phyloP scores from a whole-genome alignment of 1,140 invertebrate genomes.

The Ooceraea biroi region DNA sequence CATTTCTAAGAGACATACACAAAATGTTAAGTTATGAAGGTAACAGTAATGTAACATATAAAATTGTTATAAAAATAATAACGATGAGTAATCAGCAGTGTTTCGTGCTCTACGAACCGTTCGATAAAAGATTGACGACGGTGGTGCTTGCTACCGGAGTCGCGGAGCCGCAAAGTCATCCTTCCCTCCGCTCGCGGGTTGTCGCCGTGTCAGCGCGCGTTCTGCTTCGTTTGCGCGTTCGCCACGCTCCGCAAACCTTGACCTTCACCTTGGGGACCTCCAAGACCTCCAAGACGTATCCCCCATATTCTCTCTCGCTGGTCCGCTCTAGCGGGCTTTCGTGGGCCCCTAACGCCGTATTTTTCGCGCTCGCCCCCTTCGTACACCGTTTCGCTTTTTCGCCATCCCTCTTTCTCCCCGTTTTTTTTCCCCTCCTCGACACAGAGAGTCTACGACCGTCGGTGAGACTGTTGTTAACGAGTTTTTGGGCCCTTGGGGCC shows the following conservation, averaged over 20 bases:
- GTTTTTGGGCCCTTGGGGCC: slow-evolving; percentile 75
- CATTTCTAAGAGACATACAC: too few species aligned
- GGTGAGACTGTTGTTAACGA: slow-evolving; percentile 72
- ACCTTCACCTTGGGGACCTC: slow-evolving; percentile 36
- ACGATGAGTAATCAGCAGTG: neutral
- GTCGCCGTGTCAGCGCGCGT: slow-evolving; percentile 19
- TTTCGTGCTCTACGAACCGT: slow-evolving; percentile 16
- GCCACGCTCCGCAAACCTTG: slow-evolving; percentile 39
- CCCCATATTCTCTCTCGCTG: slow-evolving; percentile 12
- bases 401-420: neutral
- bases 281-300: neutral
- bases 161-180: slow-evolving; percentile 22
- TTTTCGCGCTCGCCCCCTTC: slow-evolving; percentile 3
- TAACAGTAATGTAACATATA: too few species aligned
- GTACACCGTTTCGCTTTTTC: slow-evolving; percentile 22
- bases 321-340: slow-evolving; percentile 16
- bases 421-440: slow-evolving; percentile 12
- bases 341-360: slow-evolving; percentile 17
- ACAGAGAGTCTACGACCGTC: neutral
- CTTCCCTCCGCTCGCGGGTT: slow-evolving; percentile 15
- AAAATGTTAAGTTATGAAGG: too few species aligned
- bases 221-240: slow-evolving; percentile 49
- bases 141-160: slow-evolving; percentile 1
- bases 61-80: too few species aligned
- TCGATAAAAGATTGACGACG: slow-evolving; percentile 27